Evolutionary conservation across 2,113 vertebrate genomes (phyloP).

Genomic region (Haplochromis vanheusdeni): DNA sequence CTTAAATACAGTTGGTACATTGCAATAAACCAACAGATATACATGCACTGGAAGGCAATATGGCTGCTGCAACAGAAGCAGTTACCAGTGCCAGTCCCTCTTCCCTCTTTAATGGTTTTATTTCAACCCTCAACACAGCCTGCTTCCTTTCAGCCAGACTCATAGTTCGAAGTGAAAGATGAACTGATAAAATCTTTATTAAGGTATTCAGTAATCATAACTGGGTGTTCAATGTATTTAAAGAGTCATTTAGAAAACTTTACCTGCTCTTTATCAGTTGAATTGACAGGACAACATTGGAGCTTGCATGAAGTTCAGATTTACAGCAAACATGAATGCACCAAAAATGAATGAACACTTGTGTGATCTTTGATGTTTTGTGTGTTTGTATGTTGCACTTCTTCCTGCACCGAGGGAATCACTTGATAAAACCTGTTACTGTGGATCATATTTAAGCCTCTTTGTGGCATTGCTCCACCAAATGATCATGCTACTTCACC

Average conservation of each 20-base stretch:
- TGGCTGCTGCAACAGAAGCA: not conserved
- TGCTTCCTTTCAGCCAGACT: not conserved
- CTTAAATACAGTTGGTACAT: not conserved
- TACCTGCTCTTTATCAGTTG: not conserved
- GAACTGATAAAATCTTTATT: not conserved
- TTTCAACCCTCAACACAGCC: not conserved
- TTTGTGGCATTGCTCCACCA: not conserved
- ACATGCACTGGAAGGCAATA: not conserved
- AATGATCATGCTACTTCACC: not conserved
- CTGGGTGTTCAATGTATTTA: not conserved
- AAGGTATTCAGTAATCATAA: not conserved
- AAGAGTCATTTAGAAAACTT: not conserved
- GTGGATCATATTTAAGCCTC: not conserved
- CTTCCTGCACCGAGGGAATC: not conserved
- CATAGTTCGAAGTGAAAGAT: not conserved
- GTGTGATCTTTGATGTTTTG: not conserved
- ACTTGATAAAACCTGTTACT: not conserved
- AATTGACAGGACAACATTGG: not conserved
- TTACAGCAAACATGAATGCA: not conserved
- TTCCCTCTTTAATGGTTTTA: not conserved
- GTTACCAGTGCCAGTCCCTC: not conserved
- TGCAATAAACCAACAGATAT: not conserved
- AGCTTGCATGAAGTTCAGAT: not conserved
- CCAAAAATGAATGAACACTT: fast-evolving
- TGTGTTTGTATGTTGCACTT: not conserved